Conservation (phyloP, 2,113 vertebrate genomes). For the Gasterosteus aculeatus region DNA sequence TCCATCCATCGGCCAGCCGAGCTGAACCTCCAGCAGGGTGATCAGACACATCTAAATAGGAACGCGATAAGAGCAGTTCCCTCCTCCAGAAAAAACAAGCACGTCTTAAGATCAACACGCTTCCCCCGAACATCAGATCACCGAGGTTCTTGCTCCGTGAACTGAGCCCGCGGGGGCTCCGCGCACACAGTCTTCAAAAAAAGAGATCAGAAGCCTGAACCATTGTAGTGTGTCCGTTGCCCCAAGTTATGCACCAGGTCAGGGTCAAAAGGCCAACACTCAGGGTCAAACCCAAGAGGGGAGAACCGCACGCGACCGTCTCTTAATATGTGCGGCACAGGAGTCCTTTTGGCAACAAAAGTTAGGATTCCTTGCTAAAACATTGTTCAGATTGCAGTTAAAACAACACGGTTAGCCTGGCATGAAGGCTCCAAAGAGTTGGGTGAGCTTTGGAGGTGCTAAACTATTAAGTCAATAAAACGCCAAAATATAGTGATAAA, state of each 20-base stretch:
- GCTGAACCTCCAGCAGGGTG: conserved; percentile 37
- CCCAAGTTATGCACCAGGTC: conserved; percentile 20
- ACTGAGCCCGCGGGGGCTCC: conserved; percentile 7
- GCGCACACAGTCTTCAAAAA: conserved; percentile 17
- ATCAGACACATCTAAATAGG: conserved; percentile 4
- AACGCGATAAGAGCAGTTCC: conserved; percentile 18
- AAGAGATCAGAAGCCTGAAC: conserved; percentile 44
- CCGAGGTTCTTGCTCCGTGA: conserved; percentile 26
- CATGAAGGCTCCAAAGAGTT: background rate
- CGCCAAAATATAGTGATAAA: too few relatives aligned
- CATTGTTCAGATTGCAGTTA: background rate
- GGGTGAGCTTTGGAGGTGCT: background rate
- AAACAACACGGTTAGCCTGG: background rate
- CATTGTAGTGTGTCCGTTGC: conserved; percentile 23
- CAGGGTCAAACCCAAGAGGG: conserved; percentile 15
- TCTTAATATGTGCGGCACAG: background rate
- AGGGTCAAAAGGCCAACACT: conserved; percentile 44
- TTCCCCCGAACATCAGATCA: conserved; percentile 30
- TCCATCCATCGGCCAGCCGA: background rate
- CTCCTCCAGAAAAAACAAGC: background rate
- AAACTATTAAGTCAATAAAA: background rate
- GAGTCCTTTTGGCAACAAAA: background rate
- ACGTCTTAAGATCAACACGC: conserved; percentile 8
- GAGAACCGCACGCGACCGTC: background rate
- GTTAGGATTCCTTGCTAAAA: background rate